These are phyloP conservation scores for Onychomys torridus DNA, from an alignment of 2,797 vertebrate genomes.

Conservation along the genomic window DNA sequence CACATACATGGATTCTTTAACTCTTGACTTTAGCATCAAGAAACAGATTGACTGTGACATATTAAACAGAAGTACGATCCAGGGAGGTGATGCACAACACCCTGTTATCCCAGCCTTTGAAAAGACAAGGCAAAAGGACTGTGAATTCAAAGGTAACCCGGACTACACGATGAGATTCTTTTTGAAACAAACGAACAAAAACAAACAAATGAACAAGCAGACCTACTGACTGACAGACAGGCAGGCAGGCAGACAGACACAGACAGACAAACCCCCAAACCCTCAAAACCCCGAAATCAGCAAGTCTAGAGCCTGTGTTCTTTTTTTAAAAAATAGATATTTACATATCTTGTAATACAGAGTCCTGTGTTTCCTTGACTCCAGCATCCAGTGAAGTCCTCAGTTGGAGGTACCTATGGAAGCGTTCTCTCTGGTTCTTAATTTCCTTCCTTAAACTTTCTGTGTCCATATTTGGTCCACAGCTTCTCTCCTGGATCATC, in stretches of 20 bases:
- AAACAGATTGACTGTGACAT: background rate
- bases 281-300: background rate
- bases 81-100: background rate
- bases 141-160: background rate
- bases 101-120: background rate
- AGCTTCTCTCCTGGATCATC: background rate
- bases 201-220: background rate
- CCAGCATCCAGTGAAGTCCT: no score
- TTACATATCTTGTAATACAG: background rate
- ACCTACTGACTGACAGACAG: background rate
- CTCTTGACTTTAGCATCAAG: background rate
- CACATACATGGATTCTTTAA: background rate
- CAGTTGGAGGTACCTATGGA: background rate
- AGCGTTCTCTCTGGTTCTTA: no score
- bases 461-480: background rate
- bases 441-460: background rate
- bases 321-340: background rate
- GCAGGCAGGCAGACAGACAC: background rate
- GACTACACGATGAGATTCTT: background rate
- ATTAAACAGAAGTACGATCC: background rate
- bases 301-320: background rate
- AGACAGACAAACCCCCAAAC: background rate
- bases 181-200: background rate
- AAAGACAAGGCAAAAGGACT: background rate
- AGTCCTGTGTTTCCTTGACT: background rate